These are phyloP conservation scores for Grammomys surdaster DNA, from an alignment of 2,113 vertebrate genomes.

Conservation along the genomic window DNA sequence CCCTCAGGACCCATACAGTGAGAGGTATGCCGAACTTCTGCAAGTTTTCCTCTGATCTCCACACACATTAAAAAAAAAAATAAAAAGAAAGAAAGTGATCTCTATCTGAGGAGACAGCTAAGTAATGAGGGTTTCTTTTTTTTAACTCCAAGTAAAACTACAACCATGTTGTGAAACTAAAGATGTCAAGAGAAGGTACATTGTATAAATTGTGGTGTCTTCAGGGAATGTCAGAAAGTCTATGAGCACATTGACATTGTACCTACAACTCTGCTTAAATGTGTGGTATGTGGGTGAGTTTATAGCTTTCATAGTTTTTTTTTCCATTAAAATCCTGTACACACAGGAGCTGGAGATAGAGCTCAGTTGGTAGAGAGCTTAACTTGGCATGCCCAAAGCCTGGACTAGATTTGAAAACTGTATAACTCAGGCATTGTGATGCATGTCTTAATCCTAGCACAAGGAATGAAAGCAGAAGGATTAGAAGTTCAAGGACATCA, in stretches of 20 bases:
- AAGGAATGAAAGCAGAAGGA: neutral
- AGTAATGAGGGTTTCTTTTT: neutral
- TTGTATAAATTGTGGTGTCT: neutral
- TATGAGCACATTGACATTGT: neutral
- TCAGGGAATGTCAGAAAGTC: neutral
- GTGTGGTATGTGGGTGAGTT: neutral
- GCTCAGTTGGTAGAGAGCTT: neutral
- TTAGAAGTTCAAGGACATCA: neutral
- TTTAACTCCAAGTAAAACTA: constrained; percentile 13
- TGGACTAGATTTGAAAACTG: neutral
- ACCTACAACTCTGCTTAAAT: neutral
- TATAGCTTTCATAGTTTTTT: neutral
- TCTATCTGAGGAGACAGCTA: neutral
- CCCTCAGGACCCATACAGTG: neutral
- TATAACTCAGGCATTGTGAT: neutral
- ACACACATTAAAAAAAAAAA: too few species aligned
- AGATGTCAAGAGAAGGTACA: neutral
- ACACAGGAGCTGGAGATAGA: neutral
- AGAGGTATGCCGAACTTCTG: neutral
- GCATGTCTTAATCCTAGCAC: neutral
- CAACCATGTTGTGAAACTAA: neutral
- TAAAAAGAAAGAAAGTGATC: neutral
- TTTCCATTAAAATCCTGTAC: neutral
- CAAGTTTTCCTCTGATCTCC: neutral
- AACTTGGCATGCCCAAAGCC: neutral